Evolutionary conservation across 2,888 invertebrate genomes (phyloP), one percentile per base, ranked within the genome.

Genomic region (Emmelina monodactyla): DNA sequence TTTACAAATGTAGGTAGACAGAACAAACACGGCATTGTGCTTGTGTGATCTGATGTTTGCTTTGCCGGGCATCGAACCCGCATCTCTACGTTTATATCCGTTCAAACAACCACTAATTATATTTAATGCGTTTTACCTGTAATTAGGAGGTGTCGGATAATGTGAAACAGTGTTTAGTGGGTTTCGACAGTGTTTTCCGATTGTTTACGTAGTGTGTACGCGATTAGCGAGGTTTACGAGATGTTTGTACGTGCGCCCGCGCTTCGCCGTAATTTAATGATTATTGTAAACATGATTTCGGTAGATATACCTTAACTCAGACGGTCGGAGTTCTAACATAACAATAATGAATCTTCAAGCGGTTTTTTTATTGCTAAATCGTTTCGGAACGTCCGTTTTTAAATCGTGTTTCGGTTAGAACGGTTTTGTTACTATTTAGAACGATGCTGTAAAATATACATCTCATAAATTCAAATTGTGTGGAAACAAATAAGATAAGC

Each of bases 61-160:
- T 44, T 42, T 37, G n/a, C 32, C 58, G 71, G 68, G 52, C 72
- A 51, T 58, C 66, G 72, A 75, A 66, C 71, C 57, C 58, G 46
- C 41, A 37, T 49, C 43, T 41, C 45, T 44, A 19, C 34, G 53
- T 64, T 63, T 68, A 65, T 67, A 66, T 65, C 64, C 68, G 58
- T 58, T 62, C 65, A 63, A 71, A 71, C 66, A 59, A 65, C 58
- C 58, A 70, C 75, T 75, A 75, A 78, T 69, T 72, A 66, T 58
- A 68, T 69, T 63, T 65, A 67, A 71, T 70, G 65, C 72, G 70
- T 66, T 71, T 71, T 68, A 70, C 69, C 67, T 65, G 71, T 69
- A 75, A 78, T 78, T 76, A 78, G 73, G 51, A 69, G 71, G 75
- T 70, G 76, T 72, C 64, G 63, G 68, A 58, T 55, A 64, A 73